Conservation (phyloP, 2,113 vertebrate genomes). For the Aptenodytes forsteri region DNA sequence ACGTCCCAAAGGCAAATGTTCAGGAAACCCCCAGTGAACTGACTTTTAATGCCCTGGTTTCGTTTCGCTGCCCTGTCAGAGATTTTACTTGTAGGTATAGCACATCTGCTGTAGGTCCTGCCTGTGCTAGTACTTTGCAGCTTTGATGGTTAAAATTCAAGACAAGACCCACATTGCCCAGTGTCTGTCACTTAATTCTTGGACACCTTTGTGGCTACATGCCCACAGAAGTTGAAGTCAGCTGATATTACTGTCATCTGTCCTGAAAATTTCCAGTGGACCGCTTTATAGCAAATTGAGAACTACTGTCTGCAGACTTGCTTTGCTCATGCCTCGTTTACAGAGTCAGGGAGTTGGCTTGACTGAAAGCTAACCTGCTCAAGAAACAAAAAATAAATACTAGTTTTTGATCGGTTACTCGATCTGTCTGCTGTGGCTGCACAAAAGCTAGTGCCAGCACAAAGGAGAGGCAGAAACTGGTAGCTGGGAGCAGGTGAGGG, state of each 20-base stretch:
- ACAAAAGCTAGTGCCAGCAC: background rate
- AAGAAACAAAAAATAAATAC: background rate
- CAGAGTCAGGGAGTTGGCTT: background rate
- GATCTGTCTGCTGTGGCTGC: background rate
- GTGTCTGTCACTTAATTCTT: background rate
- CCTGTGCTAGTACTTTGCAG: background rate
- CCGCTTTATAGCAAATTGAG: background rate
- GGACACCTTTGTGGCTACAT: background rate
- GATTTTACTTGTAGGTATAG: background rate
- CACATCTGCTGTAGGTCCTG: background rate
- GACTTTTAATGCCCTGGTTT: background rate
- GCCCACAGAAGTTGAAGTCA: background rate
- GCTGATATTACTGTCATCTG: background rate
- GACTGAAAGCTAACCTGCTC: background rate
- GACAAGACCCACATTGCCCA: background rate
- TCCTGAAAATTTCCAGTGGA: background rate
- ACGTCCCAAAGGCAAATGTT: background rate
- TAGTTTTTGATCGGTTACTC: background rate
- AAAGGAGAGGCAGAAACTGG: background rate
- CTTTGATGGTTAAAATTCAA: background rate
- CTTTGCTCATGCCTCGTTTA: background rate
- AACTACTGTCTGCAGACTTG: background rate
- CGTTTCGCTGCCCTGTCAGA: background rate
- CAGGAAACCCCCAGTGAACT: background rate
- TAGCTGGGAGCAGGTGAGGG: background rate